Base-by-base conservation (phyloP, 1,140 invertebrate species). In the Caerostris darwini region DNA sequence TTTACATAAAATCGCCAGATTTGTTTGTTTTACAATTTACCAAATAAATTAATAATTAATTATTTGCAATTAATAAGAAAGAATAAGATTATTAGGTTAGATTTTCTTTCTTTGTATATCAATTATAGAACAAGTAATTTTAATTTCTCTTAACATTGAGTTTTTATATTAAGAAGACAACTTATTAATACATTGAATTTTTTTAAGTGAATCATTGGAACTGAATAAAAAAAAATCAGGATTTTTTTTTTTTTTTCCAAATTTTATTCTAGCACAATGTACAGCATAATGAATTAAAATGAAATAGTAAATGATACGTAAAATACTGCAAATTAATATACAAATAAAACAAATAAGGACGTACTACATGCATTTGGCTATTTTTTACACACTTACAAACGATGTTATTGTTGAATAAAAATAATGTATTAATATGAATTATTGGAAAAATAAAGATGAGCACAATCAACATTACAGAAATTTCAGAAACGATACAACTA, bases 231-330 rank as follows among this genome's bases (percentile, higher is more conserved):
- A 1, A 34, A 34, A 2, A 34, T 34, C 34, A 34, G 34, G 34
- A 34, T 34, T 34, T 34, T 34, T 34, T 34, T 34, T 34, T 34
- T 64, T 17, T 56, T 8, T 58, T 58, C 56, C 7, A 58, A 83
- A 57, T 56, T 83, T 83, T 83, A 83, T 83, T 83, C 53, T 57
- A 19, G 82, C 82, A 83, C 82, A 83, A 83, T 83, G 56, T 83
- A 83, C 81, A 83, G 53, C 56, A 56, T n/a, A 83, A 56, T 77
- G 17, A 64, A 17, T 77, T 77, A 19, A 77, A 0, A n/a, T 83
- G 56, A 57, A 58, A 6, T 6, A n/a, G 56, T 83, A 83, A 83
- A 58, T 83, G n/a, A 58, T 58, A 57, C 56, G 3, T 19, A 83
- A 83, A 34, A 57, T 58, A 58, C 82, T 83, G 53, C 3, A 58